These are phyloP conservation scores for Eulemur macaco DNA, from an alignment of 2,113 vertebrate genomes.

Conservation along the genomic window DNA sequence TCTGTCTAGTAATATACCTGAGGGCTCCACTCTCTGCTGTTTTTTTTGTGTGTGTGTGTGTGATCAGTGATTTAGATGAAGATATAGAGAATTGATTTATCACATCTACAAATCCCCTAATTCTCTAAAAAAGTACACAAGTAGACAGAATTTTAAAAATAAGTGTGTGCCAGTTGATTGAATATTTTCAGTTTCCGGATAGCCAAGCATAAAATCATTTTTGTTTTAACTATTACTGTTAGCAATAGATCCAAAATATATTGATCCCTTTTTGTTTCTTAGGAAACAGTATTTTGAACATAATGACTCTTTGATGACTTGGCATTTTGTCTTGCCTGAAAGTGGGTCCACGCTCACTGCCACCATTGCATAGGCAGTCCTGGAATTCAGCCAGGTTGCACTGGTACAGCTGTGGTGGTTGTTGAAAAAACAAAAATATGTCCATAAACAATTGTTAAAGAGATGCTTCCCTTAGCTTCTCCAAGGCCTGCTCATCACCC, in stretches of 20 bases:
- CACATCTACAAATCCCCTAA: background rate
- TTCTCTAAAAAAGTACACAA: background rate
- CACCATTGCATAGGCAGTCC: background rate
- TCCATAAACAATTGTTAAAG: background rate
- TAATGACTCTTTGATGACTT: background rate
- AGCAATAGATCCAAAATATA: background rate
- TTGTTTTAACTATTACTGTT: constrained; percentile 3
- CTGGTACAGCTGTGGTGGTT: background rate
- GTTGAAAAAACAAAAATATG: background rate
- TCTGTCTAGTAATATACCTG: background rate
- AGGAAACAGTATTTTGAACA: background rate
- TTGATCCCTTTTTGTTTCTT: background rate
- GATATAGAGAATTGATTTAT: background rate
- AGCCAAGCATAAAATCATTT: background rate
- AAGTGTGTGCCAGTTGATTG: background rate
- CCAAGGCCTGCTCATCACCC: background rate
- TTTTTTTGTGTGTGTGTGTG: background rate
- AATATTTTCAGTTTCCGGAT: constrained; percentile 19
- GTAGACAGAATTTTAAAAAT: constrained; percentile 7
- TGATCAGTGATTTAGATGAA: constrained; percentile 12
- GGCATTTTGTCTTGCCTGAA: background rate
- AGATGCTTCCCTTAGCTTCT: background rate
- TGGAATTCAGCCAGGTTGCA: background rate
- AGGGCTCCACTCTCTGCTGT: background rate
- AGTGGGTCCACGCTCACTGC: background rate